Base-by-base conservation (phyloP, 2,888 invertebrate species). In the Mesorhabditis belari region DNA sequence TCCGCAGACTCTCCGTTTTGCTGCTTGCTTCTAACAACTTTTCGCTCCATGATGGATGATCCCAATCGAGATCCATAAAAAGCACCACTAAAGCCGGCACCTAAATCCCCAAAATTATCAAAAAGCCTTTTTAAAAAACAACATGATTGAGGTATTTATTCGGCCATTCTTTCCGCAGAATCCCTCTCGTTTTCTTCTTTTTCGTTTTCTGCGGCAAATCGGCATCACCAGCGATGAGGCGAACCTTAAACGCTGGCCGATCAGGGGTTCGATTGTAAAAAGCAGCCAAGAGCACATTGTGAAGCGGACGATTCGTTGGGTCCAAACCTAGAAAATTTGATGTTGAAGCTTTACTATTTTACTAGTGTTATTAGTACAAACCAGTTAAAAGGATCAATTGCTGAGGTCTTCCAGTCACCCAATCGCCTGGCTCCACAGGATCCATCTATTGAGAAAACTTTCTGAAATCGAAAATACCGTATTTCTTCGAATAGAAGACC, bases 1-100 rank as follows among this genome's bases (percentile, higher is more conserved):
- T 62, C 23, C 71, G 29, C n/a, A 73, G 62, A 58, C 73, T 73
- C 12, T 63, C 67, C 19, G 67, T 63, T 59, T 71, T 71, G 27
- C 71, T 70, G 6, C 92, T 90, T 83, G 93, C 94, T 82, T 94
- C 94, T 76, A 90, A 88, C 80, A 91, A 91, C 81, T 91, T 93
- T 73, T 95, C 95, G 73, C 89, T 60, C 94, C 95, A 96, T 67
- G 88, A 87, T 0, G 87, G 85, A 83, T 95, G 94, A 81, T 91
- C 91, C 96, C 96, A 98, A 83, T 96, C 95, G 81, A 96, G 87
- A 79, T 98, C 95, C 82, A 91, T 91, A 83, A 96, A 98, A 65
- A 94, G 87, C 3, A 94, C 92, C 24, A 80, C 71, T 0, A 96
- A 89, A 1, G 95, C 89, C 6, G 98, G 96, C 67, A 96, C 86